phyloP scores from a whole-genome alignment of 1,140 invertebrate genomes.

The Lucilia cuprina region DNA sequence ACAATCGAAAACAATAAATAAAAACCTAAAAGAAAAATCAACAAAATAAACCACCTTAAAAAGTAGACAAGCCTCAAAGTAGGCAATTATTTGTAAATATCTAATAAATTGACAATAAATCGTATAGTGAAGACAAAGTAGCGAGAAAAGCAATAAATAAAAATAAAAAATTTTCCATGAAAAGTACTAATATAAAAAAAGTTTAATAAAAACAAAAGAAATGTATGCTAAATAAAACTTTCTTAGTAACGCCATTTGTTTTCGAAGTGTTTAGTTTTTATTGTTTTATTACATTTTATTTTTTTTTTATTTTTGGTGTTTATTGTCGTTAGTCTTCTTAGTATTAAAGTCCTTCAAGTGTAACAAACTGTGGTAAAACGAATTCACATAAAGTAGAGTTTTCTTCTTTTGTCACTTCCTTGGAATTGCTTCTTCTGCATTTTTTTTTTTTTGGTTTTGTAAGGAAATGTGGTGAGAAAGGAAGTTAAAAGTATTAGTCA shows the following conservation, averaged over 20 bases:
- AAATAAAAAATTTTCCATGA: neutral
- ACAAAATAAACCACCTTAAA: neutral
- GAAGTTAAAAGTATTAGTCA: neutral
- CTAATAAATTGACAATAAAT: neutral
- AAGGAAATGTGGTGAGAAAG: neutral
- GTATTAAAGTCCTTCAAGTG: constrained; percentile 14
- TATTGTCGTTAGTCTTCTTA: neutral
- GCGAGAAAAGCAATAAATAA: neutral
- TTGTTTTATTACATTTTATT: neutral
- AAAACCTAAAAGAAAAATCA: neutral
- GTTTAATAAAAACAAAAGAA: neutral
- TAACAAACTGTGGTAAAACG: neutral
- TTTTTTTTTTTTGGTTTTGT: neutral
- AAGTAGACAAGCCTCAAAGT: neutral
- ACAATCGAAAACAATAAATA: neutral
- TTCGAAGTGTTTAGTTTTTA: neutral
- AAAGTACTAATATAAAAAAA: neutral
- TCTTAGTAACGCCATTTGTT: neutral
- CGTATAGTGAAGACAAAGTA: neutral
- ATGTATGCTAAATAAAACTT: neutral
- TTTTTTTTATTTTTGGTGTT: too few relatives aligned
- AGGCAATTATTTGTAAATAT: neutral
- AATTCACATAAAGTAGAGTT: neutral
- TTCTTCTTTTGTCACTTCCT: neutral
- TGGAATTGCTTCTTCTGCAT: neutral